Evolutionary conservation across 2,113 vertebrate species (phyloP), one percentile per base, ranked within the genome.

Genomic region (Equus quagga): DNA sequence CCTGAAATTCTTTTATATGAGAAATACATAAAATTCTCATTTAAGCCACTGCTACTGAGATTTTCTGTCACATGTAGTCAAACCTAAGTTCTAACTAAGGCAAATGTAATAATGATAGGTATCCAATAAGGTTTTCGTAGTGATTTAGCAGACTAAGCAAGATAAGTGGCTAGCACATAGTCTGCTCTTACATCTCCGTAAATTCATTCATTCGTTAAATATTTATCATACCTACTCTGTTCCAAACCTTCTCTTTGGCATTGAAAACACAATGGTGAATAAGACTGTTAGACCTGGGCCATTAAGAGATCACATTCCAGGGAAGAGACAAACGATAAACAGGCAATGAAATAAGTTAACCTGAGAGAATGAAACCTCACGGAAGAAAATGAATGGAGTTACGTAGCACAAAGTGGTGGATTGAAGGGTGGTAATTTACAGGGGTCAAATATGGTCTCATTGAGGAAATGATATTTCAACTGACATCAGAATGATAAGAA

Each of bases 171-270:
- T 83, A 78, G 18, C 62, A 86, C 24, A 49, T 7, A n/a, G 69
- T 95, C 54, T 91, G 10, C 31, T 44, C 96, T 89, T 11, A 75
- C 72, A 41, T 31, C 86, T 33, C 54, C 49, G 73, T 69, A 81
- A 62, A 75, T 72, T 24, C 28, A 86, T 73, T 90, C 11, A 36
- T 76, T 81, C 18, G 41, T 96, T 82, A 96, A 94, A 76, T 72
- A 94, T 28, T 17, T 88, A 75, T 81, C 13, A 67, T 13, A 72
- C 3, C 7, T 54, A 51, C 13, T 72, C 41, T 56, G 5, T 86
- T 91, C 60, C n/a, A 90, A 90, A 76, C 24, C 23, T 89, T 81
- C 31, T n/a, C 5, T 17, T 31, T 85, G 88, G 67, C 18, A 84
- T 19, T 91, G 26, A 89, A 23, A 85, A 85, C 14, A 56, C 18